Percentiles rank a stretch among this genome's conserved stretches.
phyloP scores from a whole-genome alignment of 2,888 invertebrate genomes.

The Sarcophaga subvicina region DNA sequence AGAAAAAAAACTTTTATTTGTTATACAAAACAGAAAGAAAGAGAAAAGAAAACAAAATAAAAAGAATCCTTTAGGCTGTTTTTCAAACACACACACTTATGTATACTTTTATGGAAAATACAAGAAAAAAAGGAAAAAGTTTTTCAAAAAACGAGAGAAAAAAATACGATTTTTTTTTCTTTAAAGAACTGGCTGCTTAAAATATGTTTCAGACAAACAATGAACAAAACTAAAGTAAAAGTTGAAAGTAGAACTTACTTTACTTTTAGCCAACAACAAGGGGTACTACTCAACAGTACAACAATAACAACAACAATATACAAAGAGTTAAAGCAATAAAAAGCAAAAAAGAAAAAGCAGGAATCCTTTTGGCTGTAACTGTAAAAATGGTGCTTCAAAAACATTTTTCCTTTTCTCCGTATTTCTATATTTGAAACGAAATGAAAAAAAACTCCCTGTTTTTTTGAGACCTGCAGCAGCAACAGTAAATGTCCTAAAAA shows the following conservation, averaged over 20 bases:
- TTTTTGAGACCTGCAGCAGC: background rate
- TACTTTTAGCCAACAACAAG: background rate
- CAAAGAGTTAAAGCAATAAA: slow-evolving; percentile 15
- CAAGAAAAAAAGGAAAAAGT: slow-evolving; percentile 20
- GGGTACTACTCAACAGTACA: slow-evolving; percentile 14
- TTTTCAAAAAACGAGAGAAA: slow-evolving; percentile 4
- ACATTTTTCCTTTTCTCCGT: slow-evolving; percentile 42
- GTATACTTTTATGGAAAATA: too few species aligned
- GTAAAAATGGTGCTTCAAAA: slow-evolving; percentile 49
- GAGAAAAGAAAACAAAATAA: background rate
- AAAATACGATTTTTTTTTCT: background rate
- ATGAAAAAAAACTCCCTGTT: slow-evolving; percentile 42
- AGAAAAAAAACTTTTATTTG: slow-evolving; percentile 43
- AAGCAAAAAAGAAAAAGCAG: slow-evolving; percentile 8
- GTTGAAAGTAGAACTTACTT: slow-evolving; percentile 61
- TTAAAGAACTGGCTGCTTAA: slow-evolving; percentile 44
- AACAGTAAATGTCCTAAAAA: slow-evolving; percentile 64
- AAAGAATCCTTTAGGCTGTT: slow-evolving; percentile 54
- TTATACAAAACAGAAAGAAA: background rate
- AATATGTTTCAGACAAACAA: slow-evolving; percentile 58
- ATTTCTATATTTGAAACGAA: background rate
- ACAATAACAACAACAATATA: slow-evolving; percentile 30
- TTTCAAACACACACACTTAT: slow-evolving; percentile 20
- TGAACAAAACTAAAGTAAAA: slow-evolving; percentile 53
- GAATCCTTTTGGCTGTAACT: slow-evolving; percentile 60